These are phyloP conservation scores for Yponomeuta plumbellus DNA, from an alignment of 2,888 invertebrate species.

Conservation along the genomic window DNA sequence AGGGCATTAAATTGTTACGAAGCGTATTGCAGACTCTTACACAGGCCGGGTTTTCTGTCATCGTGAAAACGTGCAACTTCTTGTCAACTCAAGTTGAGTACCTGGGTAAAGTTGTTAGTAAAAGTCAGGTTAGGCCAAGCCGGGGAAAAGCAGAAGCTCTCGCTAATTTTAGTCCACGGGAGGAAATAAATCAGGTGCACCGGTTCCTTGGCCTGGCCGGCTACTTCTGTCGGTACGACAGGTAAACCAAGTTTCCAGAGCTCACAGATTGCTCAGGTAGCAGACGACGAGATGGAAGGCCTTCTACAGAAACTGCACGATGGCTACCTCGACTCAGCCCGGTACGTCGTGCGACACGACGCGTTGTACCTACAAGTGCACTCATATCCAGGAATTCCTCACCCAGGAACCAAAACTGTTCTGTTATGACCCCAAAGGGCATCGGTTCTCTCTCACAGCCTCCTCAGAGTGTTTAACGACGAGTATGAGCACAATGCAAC, in stretches of 20 bases:
- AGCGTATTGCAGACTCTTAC: conserved; percentile 1
- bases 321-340: conserved; percentile 10
- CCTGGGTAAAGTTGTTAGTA: not conserved
- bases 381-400: conserved; percentile 13
- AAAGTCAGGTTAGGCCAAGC: not conserved
- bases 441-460: conserved; percentile 16
- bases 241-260: conserved; percentile 2
- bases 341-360: conserved; percentile 12
- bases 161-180: not conserved
- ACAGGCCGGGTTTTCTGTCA: conserved; percentile 11
- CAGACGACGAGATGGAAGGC: conserved; percentile 16
- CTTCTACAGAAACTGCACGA: conserved; percentile 15
- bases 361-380: conserved; percentile 16
- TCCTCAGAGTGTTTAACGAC: conserved; percentile 17
- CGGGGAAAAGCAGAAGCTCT: no score
- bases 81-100: no score
- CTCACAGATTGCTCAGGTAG: conserved; percentile 18
- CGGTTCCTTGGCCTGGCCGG: not conserved
- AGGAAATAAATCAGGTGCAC: conserved; percentile 10
- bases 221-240: not conserved
- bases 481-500: conserved; percentile 16
- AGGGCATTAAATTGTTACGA: not conserved
- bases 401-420: conserved; percentile 2
- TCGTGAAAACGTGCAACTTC: not conserved
- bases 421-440: conserved; percentile 15